Evolutionary conservation across 2,797 vertebrate species (phyloP), one percentile per base, ranked within the genome.

Genomic region (Lagocephalus sceleratus): DNA sequence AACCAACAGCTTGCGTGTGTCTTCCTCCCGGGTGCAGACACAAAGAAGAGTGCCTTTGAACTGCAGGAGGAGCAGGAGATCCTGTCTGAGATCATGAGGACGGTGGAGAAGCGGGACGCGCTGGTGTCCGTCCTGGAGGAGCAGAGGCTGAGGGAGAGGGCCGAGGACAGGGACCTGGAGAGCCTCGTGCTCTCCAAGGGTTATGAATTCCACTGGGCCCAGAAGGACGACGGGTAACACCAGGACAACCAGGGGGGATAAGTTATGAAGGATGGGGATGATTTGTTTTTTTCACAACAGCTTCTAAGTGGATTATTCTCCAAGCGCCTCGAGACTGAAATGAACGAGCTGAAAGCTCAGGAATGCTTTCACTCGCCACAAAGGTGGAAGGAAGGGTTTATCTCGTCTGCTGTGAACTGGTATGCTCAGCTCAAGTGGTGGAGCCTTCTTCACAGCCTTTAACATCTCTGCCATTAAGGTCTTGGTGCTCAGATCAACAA

Each of bases 41-140:
- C 87, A 38, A 66, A 60, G 39, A 92, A 93, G 74, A 90, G 82
- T 0, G 72, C 84, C 10, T 75, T 79, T 0, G 91, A 94, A 72
- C 83, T 90, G 45, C 85, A 75, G 0, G 88, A 93, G 73, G 92
- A 95, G 60, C 81, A 90, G 74, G 85, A 78, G 76, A 89, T 95
- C 66, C 86, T 98, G 75, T 59, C 77, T 0, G 85, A 95, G 86
- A 92, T 95, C 85, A 93, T 98, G 93, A 92, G 87, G 82, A 92
- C 92, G 20, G 91, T 95, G 63, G 93, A 96, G 85, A 91, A 90
- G 63, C 88, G 94, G 48, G 92, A 98, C 79, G 90, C 73, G 57
- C 81, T 95, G 0, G 89, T 97, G 0, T 85, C 86, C 9, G 63
- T 89, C 15, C 87, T 97, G 61, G 94, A 97, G 63, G 91, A 97